phyloP scores from a whole-genome alignment of 2,113 vertebrate genomes.

The Chaetodon auriga region DNA sequence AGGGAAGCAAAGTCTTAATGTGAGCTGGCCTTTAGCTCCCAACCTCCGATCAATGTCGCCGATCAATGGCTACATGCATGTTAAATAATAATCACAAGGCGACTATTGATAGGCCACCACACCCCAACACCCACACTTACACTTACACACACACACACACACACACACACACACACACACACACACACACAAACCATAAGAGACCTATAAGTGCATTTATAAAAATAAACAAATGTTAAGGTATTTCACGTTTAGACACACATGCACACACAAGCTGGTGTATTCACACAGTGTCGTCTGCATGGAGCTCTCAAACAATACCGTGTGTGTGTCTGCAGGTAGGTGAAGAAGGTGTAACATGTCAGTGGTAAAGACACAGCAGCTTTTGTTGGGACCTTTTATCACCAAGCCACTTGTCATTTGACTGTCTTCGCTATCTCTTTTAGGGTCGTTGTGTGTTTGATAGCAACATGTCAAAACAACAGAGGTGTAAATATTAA shows the following conservation, averaged over 20 bases:
- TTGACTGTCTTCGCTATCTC: background rate
- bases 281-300: background rate
- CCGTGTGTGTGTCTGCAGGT: background rate
- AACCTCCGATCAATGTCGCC: constrained; percentile 78
- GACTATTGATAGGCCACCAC: constrained; percentile 78
- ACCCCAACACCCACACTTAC: constrained; percentile 44
- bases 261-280: constrained; percentile 5
- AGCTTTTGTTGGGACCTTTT: background rate
- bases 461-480: background rate
- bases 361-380: background rate
- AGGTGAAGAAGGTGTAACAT: background rate
- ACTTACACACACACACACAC: constrained; percentile 36
- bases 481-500: background rate
- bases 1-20: constrained; percentile 80
- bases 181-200: constrained; percentile 26
- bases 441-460: background rate
- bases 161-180: constrained; percentile 32
- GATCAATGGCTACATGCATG: constrained; percentile 84
- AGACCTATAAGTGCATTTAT: background rate
- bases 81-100: constrained; percentile 87
- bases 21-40: constrained; percentile 81
- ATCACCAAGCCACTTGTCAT: background rate
- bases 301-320: background rate
- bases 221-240: background rate
- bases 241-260: background rate